Conservation (phyloP, 2,888 invertebrate species). For the Mythimna impura region DNA sequence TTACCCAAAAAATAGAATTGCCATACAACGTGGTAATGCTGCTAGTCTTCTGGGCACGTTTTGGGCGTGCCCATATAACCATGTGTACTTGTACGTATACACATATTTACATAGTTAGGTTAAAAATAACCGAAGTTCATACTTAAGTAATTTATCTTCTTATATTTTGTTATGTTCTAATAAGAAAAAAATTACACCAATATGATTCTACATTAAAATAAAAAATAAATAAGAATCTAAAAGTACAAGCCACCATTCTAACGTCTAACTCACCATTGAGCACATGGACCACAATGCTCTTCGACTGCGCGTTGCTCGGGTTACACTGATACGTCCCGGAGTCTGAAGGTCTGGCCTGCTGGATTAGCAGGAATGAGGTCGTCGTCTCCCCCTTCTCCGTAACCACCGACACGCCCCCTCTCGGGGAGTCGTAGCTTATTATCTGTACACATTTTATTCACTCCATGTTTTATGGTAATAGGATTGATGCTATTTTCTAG, state of each 20-base stretch:
- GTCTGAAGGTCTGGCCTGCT: conserved; percentile 96
- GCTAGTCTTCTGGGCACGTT: too few relatives aligned
- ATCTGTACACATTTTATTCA: conserved; percentile 91
- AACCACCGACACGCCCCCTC: conserved; percentile 97
- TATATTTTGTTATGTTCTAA: too few relatives aligned
- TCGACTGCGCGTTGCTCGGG: conserved; percentile 97
- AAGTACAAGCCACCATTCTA: conserved; percentile 5
- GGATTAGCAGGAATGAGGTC: conserved; percentile 96
- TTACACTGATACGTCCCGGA: conserved; percentile 98
- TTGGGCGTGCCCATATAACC: too few relatives aligned
- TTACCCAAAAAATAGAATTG: too few relatives aligned
- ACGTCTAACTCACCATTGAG: conserved; percentile 94
- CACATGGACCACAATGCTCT: conserved; percentile 97
- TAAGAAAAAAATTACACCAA: neutral
- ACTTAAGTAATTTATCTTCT: too few relatives aligned
- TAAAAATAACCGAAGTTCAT: too few relatives aligned
- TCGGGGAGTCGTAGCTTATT: conserved; percentile 97
- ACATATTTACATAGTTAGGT: too few relatives aligned
- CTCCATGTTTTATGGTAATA: conserved; percentile 67
- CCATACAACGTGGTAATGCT: too few relatives aligned
- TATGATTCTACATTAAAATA: neutral
- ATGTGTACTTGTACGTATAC: too few relatives aligned
- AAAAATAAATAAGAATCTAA: conserved; percentile 1
- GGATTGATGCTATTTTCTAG: conserved; percentile 67
- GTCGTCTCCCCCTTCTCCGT: conserved; percentile 97